These are phyloP conservation scores for Agrilus biguttatus DNA, from an alignment of 2,888 invertebrate genomes.

Conservation along the genomic window DNA sequence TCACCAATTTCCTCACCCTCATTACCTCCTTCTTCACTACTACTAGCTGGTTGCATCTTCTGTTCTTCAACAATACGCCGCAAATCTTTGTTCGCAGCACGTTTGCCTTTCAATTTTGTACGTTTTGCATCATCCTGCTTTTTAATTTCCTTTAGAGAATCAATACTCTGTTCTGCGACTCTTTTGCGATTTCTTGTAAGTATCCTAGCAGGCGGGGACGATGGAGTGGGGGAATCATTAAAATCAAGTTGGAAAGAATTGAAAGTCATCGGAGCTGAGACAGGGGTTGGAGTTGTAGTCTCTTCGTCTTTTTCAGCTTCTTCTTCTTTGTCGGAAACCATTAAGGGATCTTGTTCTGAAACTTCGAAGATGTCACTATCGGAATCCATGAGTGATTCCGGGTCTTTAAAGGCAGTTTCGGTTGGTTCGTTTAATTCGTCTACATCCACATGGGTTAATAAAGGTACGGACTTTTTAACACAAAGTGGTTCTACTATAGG, in stretches of 20 bases:
- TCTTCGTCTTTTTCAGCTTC: slow-evolving; percentile 3
- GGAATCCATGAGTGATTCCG: slow-evolving; percentile 5
- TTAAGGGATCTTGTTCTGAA: slow-evolving; percentile 27
- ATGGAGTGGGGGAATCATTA: slow-evolving; percentile 7
- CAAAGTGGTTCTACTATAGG: slow-evolving; percentile 9
- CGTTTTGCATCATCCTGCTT: slow-evolving; percentile 17
- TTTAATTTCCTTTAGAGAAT: slow-evolving; percentile 10
- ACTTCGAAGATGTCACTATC: slow-evolving; percentile 12
- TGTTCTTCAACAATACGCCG: slow-evolving; percentile 37
- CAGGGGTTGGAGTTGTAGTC: slow-evolving; percentile 5
- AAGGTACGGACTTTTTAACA: slow-evolving; percentile 10
- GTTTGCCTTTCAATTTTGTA: slow-evolving; percentile 18
- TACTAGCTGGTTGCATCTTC: slow-evolving; percentile 34
- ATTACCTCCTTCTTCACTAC: slow-evolving; percentile 30
- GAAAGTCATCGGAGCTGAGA: slow-evolving; percentile 9
- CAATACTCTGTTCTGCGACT: slow-evolving; percentile 10
- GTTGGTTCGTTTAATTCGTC: slow-evolving; percentile 11
- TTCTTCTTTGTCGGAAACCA: slow-evolving; percentile 19
- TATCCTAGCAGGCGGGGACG: background rate
- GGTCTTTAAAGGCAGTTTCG: background rate
- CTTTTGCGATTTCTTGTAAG: slow-evolving; percentile 17
- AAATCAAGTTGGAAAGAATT: slow-evolving; percentile 13
- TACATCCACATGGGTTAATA: slow-evolving; percentile 13
- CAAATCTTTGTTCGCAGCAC: slow-evolving; percentile 21
- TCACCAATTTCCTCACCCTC: background rate